Percentiles rank a stretch among this genome's conserved stretches.
These are phyloP conservation scores for Coelogynopora nodosa DNA, from an alignment of 2,888 invertebrate species.

Conservation along the genomic window DNA sequence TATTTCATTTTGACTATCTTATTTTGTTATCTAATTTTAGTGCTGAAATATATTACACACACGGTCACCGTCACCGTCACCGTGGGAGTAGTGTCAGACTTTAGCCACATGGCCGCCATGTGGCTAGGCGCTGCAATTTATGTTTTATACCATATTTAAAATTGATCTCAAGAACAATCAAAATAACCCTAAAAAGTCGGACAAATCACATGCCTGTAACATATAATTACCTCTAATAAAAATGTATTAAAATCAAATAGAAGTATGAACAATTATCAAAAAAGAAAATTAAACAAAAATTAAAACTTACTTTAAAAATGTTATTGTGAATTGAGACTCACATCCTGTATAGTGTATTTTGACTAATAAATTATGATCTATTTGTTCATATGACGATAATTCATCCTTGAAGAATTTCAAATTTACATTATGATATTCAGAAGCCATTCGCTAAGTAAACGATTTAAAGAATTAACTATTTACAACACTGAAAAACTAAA, in stretches of 20 bases:
- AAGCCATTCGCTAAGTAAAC: neutral
- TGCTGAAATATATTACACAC: too few species aligned
- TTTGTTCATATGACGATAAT: neutral
- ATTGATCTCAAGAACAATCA: too few species aligned
- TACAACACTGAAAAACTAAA: neutral
- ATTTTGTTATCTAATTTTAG: neutral
- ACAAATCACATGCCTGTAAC: neutral
- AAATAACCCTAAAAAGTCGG: neutral
- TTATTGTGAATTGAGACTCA: neutral
- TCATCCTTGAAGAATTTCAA: neutral
- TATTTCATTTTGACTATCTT: neutral
- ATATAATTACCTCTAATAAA: neutral
- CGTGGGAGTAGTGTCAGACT: too few species aligned
- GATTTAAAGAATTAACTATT: neutral
- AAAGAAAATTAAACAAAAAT: neutral
- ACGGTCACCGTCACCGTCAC: too few species aligned
- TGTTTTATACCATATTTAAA: too few species aligned
- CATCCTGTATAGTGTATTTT: neutral
- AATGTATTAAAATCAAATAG: neutral
- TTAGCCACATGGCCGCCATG: too few species aligned
- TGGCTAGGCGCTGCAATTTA: too few species aligned
- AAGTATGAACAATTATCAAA: neutral
- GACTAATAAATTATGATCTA: neutral
- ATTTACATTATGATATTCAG: neutral
- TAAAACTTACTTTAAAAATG: neutral